These are phyloP conservation scores for Chromis chromis DNA, from an alignment of 2,797 vertebrate species.

Conservation along the genomic window DNA sequence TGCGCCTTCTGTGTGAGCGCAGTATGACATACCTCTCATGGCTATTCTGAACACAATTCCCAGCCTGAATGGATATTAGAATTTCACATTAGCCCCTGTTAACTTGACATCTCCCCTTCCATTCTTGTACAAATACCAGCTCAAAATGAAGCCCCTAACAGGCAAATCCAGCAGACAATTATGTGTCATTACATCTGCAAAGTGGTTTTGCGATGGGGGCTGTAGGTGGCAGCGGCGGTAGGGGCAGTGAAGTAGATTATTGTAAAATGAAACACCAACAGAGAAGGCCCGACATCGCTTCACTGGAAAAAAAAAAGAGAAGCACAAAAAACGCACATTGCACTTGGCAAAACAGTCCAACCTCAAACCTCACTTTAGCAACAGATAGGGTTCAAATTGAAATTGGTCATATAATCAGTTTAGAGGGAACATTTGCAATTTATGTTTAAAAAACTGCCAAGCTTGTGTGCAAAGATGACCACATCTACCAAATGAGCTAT, in stretches of 20 bases:
- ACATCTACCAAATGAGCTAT: no score
- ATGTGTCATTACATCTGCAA: slow-evolving; percentile 70
- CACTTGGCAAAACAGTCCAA: not conserved
- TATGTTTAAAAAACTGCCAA: no score
- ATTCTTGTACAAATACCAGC: slow-evolving; percentile 66
- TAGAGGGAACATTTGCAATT: not conserved
- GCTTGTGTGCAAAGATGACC: no score
- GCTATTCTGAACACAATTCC: slow-evolving; percentile 45
- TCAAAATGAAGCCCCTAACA: slow-evolving; percentile 59
- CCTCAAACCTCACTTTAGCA: not conserved
- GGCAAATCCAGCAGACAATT: slow-evolving; percentile 73
- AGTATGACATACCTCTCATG: slow-evolving; percentile 20
- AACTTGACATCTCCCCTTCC: slow-evolving; percentile 69
- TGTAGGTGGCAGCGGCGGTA: slow-evolving; percentile 37
- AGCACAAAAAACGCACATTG: not conserved
- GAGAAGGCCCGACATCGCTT: slow-evolving; percentile 59
- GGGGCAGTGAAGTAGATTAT: slow-evolving; percentile 62
- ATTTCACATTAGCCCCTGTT: slow-evolving; percentile 68
- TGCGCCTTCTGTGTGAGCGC: slow-evolving; percentile 17
- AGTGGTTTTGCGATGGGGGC: slow-evolving; percentile 63
- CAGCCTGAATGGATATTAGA: slow-evolving; percentile 55
- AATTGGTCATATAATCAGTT: no score
- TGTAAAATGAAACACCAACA: slow-evolving; percentile 62
- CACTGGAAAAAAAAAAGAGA: slow-evolving; percentile 12
- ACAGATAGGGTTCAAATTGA: not conserved